Base-by-base conservation (phyloP, 2,797 vertebrate genomes). In the Peromyscus nudipes region DNA sequence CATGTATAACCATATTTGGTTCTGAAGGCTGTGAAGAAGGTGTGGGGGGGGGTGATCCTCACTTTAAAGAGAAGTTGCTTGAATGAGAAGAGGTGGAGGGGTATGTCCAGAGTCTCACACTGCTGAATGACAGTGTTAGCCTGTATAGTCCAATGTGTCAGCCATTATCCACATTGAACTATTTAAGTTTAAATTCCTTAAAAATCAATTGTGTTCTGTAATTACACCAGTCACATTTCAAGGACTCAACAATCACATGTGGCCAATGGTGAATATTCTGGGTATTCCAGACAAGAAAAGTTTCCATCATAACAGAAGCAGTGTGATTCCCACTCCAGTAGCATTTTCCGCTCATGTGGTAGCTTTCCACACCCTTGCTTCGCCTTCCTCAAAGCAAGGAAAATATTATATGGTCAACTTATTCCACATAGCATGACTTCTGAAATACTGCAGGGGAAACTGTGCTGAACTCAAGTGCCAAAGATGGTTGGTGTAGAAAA, bases 301-400 rank as follows among this genome's bases (percentile, higher is more conserved):
- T 93, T 94, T 96, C 83, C 64, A 80, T 93, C 57, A 46, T n/a
- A 83, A 76, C 19, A 96, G 93, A 96, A 94, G 64, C 10, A 43
- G 83, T 65, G 86, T 1, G 43, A 96, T 83, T 92, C 62, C 43
- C 34, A 52, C 19, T 77, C 75, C 62, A 91, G 49, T 46, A 91
- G 88, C 79, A 89, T 92, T 86, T 96, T 94, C 94, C 95, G 23
- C 13, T 95, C 64, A 52, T 17, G 21, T 95, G 14, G 77, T 94
- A 9, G 77, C 60, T 91, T 92, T 89, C 82, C 84, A 96, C 2
- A 85, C 10, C 79, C 82, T 75, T 96, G 80, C 81, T 96, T 91
- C 94, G 77, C 52, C 92, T 89, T 82, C 81, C 60, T 62, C 62
- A 82, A 76, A 94, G 73, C 71, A 82, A 94, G 31, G 65, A 96